These are phyloP conservation scores for Isoperla grammatica DNA, from an alignment of 2,888 invertebrate genomes.

Conservation along the genomic window DNA sequence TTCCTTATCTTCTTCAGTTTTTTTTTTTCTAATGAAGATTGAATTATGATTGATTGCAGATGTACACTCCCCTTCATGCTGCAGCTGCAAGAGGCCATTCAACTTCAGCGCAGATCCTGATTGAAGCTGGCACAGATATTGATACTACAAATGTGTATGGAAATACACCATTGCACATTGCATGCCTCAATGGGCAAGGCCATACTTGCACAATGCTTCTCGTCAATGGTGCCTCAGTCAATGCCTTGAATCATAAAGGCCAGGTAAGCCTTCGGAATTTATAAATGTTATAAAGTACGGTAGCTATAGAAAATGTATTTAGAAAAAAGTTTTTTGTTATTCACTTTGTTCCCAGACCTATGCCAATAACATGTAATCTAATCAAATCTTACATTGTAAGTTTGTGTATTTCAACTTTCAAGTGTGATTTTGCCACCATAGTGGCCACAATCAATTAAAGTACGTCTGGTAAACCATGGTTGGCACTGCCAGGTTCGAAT, in stretches of 20 bases:
- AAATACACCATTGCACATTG: slow-evolving; percentile 55
- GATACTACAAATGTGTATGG: slow-evolving; percentile 54
- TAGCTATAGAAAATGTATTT: too few relatives aligned
- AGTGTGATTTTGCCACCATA: too few relatives aligned
- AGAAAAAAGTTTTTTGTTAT: too few relatives aligned
- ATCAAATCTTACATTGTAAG: too few relatives aligned
- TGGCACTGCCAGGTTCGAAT: too few relatives aligned
- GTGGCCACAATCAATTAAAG: too few relatives aligned
- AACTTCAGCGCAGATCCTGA: slow-evolving; percentile 43
- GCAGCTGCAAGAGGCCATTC: slow-evolving; percentile 53
- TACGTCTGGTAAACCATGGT: too few relatives aligned
- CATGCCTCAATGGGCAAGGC: slow-evolving; percentile 56
- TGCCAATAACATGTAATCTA: too few relatives aligned
- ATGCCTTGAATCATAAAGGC: slow-evolving; percentile 51
- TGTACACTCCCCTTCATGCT: slow-evolving; percentile 58
- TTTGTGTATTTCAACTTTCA: too few relatives aligned
- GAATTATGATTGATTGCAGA: slow-evolving; percentile 32
- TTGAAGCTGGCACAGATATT: slow-evolving; percentile 52
- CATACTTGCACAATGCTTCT: slow-evolving; percentile 51
- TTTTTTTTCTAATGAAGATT: neutral
- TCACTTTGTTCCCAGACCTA: too few relatives aligned
- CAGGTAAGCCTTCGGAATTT: slow-evolving; percentile 38
- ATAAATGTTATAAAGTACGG: neutral
- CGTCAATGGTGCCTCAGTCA: slow-evolving; percentile 46
- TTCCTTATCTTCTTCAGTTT: too few relatives aligned